Evolutionary conservation across 2,113 vertebrate species (phyloP), one percentile per base, ranked within the genome.

Genomic region (Pseudopodoces humilis): DNA sequence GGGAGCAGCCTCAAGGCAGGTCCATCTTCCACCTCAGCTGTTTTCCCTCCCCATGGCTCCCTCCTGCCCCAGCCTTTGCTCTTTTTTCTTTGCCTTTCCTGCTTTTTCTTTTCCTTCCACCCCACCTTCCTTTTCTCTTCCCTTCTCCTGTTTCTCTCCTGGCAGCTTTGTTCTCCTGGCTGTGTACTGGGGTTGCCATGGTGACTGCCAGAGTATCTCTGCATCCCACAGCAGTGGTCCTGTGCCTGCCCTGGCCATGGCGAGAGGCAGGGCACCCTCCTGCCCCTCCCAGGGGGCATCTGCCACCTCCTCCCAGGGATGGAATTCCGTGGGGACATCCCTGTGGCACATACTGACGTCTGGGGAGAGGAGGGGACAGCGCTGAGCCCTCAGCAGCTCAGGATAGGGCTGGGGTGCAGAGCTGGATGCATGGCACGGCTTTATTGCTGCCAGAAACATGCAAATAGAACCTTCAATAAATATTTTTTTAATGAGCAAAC

Each of bases 151-250:
- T 50, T 62, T 84, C 92, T 91, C 72, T 94, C 52, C 79, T 68
- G 53, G 92, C 86, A 97, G 94, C 92, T 96, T 96, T 96, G 90
- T 95, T 97, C 47, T 6, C 72, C 90, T 14, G 47, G 65, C 97
- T 97, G 97, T 95, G 90, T 97, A 95, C 77, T 0, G 22, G 79
- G 50, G 97, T 98, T 98, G 96, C 96, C 96, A 98, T 97, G 94
- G 97, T 41, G 76, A 98, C 96, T 90, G 84, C 88, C 72, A 86
- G 90, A 89, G 90, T 92, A 95, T 95, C 94, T 83, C 89, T 55
- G 92, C 92, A 90, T 96, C 89, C 83, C 0, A 0, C 46, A 95
- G 71, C 13, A 44, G 33, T 8, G 55, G 60, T 87, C 79, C 79
- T 81, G 81, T 0, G 9, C 65, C 53, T 31, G 39, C 65, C 63